Evolutionary conservation across 2,113 vertebrate species (phyloP), one percentile per base, ranked within the genome.

Genomic region (Malurus melanocephalus): DNA sequence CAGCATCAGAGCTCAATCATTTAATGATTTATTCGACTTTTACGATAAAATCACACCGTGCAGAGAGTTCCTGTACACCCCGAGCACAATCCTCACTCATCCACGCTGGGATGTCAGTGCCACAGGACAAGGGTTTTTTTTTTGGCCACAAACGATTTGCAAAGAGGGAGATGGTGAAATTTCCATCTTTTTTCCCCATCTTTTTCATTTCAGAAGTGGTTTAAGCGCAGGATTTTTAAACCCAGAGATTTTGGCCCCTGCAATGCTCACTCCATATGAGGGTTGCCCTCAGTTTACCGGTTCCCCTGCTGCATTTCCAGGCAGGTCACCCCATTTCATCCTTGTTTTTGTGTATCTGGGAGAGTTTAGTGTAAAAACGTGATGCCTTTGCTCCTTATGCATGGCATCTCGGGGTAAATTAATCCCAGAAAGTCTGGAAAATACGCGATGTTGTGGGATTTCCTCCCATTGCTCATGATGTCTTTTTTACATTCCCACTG

Each of bases 201-300:
- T 40, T 72, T 76, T 68, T 26, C 1, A 0, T 42, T 21, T 46
- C 45, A 52, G 11, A 38, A 17, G 7, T 17, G 11, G 3, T 59
- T n/a, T 12, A 13, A 85, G 49, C 6, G 3, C 7, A 0, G 3
- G 12, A 10, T 22, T 60, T 89, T 51, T 16, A 49, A 66, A 32
- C 20, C 3, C 10, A 0, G 21, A 22, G 32, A 6, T 56, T 59
- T 21, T 28, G 46, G 24, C 15, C 4, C 0, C 61, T 69, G 22
- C 40, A 26, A 2, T 1, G 3, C 60, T 81, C 22, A 14, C 7
- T 10, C 26, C 33, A 0, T 3, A 1, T 3, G 15, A 73, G n/a
- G 16, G 3, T 1, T 43, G 10, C 40, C 42, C 17, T 38, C 26
- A 6, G 2, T 57, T 10, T 0, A 2, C 1, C 1, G 0, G 0